A percentile compares a stretch with the other conserved stretches of the same genome.
Conservation (phyloP, 2,113 vertebrate genomes). For the Rhynchomys soricoides region DNA sequence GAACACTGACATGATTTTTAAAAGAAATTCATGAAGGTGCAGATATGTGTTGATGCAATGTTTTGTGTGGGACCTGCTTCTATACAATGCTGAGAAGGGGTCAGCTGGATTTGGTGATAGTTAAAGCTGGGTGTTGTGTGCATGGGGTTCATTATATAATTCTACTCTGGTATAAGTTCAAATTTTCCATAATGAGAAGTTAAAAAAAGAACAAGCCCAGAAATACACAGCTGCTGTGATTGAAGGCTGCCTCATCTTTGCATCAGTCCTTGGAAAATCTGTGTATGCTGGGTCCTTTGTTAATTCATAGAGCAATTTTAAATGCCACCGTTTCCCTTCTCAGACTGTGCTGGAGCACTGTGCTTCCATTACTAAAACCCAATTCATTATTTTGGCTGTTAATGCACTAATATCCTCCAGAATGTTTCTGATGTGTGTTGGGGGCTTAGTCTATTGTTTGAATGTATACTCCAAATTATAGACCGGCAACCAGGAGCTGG, state of each 20-base stretch:
- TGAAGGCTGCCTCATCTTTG: neutral
- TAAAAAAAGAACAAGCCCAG: neutral
- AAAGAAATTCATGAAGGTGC: neutral
- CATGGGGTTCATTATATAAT: neutral
- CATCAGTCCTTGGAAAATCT: neutral
- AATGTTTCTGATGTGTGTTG: neutral
- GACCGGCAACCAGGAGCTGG: neutral
- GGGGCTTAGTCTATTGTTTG: neutral
- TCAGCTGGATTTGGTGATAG: neutral
- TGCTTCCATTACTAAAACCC: slow-evolving; percentile 17
- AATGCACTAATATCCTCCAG: neutral
- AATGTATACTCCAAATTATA: neutral
- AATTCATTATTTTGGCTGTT: slow-evolving; percentile 20
- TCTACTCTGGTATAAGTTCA: slow-evolving; percentile 36
- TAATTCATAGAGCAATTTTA: neutral
- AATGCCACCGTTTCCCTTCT: neutral
- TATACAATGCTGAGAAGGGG: neutral
- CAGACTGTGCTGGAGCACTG: neutral
- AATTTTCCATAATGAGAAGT: slow-evolving; percentile 21
- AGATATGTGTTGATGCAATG: neutral
- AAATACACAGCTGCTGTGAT: neutral
- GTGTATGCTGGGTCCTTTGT: neutral
- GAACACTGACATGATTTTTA: neutral
- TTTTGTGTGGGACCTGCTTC: neutral
- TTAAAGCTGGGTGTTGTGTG: neutral